Evolutionary conservation across 2,113 vertebrate genomes (phyloP), one percentile per base, ranked within the genome.

Genomic region (Gasterosteus aculeatus): DNA sequence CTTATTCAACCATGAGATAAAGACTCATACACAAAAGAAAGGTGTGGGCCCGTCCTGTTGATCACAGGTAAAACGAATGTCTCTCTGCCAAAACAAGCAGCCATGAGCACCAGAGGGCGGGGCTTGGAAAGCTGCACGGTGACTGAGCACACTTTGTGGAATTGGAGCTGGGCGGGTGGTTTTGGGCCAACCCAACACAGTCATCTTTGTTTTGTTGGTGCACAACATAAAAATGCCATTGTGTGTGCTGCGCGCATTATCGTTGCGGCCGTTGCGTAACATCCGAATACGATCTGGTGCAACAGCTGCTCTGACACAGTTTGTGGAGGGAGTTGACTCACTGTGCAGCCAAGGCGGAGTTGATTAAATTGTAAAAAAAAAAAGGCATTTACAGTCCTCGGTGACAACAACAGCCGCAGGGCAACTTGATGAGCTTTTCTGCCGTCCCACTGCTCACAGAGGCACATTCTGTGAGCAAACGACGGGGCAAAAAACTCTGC

Each of bases 171-270:
- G 59, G 61, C 71, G 51, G 51, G 69, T 73, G 61, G 67, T 81
- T 86, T 78, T 68, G 69, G 74, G 80, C 66, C 75, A 70, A 66
- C 72, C 78, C 80, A 73, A 83, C 78, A 81, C 72, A 81, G 76
- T 75, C 64, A 61, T 86, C 76, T 77, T 82, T 82, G 84, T 84
- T 87, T 81, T 64, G 65, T 72, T 79, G 41, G 65, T 77, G 54
- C 61, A 51, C 64, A 63, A 62, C 54, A 75, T 75, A 72, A 86
- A 91, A 87, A 91, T 88, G 69, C 81, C 83, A 80, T 81, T 72
- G 44, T 78, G 58, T 38, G 54, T 59, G 54, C 62, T 35, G 67
- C 81, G 88, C 87, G 86, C 66, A 58, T 70, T 59, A 46, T 58
- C 69, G 68, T 58, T 46, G 73, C n/a, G 22, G 47, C 64, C 47